Evolutionary conservation across 1,140 invertebrate species (phyloP).

Genomic region (Drosophila bocki): DNA sequence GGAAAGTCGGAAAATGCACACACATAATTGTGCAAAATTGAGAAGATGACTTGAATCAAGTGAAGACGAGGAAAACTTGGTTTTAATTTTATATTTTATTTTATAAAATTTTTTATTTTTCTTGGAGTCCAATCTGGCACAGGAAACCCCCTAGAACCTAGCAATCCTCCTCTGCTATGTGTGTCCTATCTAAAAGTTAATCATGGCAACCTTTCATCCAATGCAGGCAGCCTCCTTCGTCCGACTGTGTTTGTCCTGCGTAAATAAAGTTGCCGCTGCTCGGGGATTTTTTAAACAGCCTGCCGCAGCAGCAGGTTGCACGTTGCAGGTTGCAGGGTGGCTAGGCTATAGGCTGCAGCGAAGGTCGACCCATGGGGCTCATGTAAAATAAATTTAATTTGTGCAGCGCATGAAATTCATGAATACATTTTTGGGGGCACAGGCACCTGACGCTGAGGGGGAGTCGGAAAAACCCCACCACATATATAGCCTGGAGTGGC

Average conservation of each 20-base stretch:
- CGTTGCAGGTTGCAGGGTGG: background rate
- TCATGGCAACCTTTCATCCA: constrained; percentile 61
- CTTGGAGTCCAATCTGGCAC: constrained; percentile 21
- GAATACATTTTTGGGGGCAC: constrained; percentile 56
- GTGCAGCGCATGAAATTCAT: constrained; percentile 66
- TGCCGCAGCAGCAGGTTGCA: constrained; percentile 13
- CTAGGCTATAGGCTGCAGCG: constrained; percentile 24
- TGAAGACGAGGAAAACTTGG: background rate
- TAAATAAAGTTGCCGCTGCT: constrained; percentile 59
- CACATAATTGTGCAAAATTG: background rate
- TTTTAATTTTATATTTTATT: background rate
- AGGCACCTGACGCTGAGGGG: background rate
- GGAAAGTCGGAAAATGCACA: background rate
- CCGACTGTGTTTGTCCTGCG: constrained; percentile 52
- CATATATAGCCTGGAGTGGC: no score
- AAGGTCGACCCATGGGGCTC: constrained; percentile 59
- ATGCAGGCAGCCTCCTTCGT: constrained; percentile 36
- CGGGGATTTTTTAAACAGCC: constrained; percentile 60
- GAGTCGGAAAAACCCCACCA: no score
- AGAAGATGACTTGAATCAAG: background rate
- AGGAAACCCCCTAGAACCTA: background rate
- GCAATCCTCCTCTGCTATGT: background rate
- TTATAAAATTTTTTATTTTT: no score
- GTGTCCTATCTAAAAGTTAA: constrained; percentile 69
- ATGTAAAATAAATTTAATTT: constrained; percentile 76